Base-by-base conservation (phyloP, 2,113 vertebrate genomes). In the Pedionomus torquatus region DNA sequence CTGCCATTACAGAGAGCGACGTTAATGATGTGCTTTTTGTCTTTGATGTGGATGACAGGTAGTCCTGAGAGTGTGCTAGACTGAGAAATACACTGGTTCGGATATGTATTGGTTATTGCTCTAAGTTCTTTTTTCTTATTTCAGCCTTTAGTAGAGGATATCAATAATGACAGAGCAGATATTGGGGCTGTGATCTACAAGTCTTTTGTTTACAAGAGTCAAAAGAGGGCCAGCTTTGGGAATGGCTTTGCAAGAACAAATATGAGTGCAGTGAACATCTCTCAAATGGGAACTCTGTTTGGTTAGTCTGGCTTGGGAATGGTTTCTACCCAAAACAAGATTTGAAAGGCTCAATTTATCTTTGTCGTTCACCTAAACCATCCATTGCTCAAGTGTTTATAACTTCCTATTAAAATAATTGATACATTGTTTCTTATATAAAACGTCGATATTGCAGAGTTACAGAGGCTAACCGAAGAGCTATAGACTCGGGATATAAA, bases 321-420 rank as follows among this genome's bases (percentile, higher is more conserved):
- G 43, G 72, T 93, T 90, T 77, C 82, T 93, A 80, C 83, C 75
- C 71, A 90, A 95, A 95, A 81, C 80, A 93, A 49, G 18, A 71
- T 77, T 86, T 58, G 20, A 95, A 96, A 92, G 83, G 68, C 79
- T 94, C 11, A 7, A 17, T 83, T 90, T 92, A 46, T 93, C 85
- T 83, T 96, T 95, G 81, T 84, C 0, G 0, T 43, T 96, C 94
- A 76, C 86, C 69, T 78, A 94, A 93, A 85, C 75, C 65, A 5
- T 76, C 76, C 13, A 25, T 83, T 95, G 68, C 87, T 78, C 7
- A 30, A 51, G 58, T 83, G 51, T 89, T 71, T 84, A 95, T 95
- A 93, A 80, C 49, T 93, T 81, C n/a, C 17, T 87, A n/a, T 90
- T 46, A 49, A 68, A 87, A 87, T 74, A 17, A 26, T 14, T 49